Evolutionary conservation across 1,140 invertebrate species (phyloP), one percentile per base, ranked within the genome.

Genomic region (Acromyrmex charruanus): DNA sequence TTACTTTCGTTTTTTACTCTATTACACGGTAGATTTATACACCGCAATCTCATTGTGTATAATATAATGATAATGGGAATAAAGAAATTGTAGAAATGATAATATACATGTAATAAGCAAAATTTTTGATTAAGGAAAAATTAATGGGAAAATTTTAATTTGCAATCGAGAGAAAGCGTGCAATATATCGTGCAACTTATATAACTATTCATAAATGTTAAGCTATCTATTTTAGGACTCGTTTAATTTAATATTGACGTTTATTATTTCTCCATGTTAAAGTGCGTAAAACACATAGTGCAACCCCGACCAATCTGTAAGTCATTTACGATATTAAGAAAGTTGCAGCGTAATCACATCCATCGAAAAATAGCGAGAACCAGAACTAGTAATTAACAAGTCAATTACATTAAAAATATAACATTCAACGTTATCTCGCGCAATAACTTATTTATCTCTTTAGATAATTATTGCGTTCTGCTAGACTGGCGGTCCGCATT

Each of bases 221-320:
- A 18, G 28, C 39, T 25, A 39, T 84, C 69, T 84, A 84, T 74
- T 84, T 74, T 61, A 61, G 21, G 44, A 74, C 35, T 51, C 28
- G 69, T 61, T 84, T 49, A 63, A 84, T 74, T 74, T 74, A 74
- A 61, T 84, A 71, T 82, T 49, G 68, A 44, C 39, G 12, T 49
- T 61, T 63, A 74, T 84, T 61, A 84, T 84, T 51, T 49, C 10
- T 49, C 39, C 31, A 10, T 35, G 6, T 2, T 28, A 10, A 44
- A 74, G 59, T 39, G 39, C n/a, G n/a, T 21, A 82, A 69, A 72
- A 10, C 3, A 69, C 21, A 49, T 4, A 74, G 18, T 18, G 9
- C 55, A 21, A 59, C 68, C 2, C 68, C 2, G 68, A 72, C 61
- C 39, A 71, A 84, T 84, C n/a, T 84, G 10, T 51, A 18, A 63